phyloP scores from a whole-genome alignment of 2,113 vertebrate genomes.

The Odocoileus hemionus region DNA sequence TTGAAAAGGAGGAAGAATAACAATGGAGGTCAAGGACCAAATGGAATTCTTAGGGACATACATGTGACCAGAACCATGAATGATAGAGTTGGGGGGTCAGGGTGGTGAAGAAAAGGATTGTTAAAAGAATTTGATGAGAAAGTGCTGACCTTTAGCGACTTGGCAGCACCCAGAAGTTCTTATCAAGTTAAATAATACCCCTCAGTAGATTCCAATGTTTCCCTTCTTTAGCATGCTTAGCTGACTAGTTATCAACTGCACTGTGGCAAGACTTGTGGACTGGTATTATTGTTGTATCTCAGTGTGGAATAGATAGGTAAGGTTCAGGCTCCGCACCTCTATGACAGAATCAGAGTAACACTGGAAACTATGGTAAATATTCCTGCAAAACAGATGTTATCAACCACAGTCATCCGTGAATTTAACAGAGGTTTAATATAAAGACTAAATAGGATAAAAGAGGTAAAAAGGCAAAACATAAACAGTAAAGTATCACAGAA shows the following conservation, averaged over 20 bases:
- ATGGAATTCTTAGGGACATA: background rate
- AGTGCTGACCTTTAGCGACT: background rate
- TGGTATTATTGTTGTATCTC: background rate
- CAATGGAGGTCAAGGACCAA: background rate
- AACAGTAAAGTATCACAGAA: background rate
- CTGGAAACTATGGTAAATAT: background rate
- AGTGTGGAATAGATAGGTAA: background rate
- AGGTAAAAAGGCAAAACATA: background rate
- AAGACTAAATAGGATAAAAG: background rate
- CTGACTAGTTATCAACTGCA: background rate
- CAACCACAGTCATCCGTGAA: background rate
- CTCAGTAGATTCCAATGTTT: background rate
- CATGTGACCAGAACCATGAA: background rate
- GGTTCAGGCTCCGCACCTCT: background rate
- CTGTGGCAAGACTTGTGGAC: background rate
- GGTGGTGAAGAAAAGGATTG: background rate
- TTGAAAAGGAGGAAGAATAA: background rate
- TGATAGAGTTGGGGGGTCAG: rapidly evolving
- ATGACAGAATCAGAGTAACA: background rate
- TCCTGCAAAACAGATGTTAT: background rate
- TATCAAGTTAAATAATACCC: background rate
- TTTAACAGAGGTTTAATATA: background rate
- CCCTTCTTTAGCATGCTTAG: background rate
- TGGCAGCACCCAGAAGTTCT: background rate
- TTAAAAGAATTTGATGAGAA: background rate